Base-by-base conservation (phyloP, 2,113 vertebrate species). In the Acanthisitta chloris region DNA sequence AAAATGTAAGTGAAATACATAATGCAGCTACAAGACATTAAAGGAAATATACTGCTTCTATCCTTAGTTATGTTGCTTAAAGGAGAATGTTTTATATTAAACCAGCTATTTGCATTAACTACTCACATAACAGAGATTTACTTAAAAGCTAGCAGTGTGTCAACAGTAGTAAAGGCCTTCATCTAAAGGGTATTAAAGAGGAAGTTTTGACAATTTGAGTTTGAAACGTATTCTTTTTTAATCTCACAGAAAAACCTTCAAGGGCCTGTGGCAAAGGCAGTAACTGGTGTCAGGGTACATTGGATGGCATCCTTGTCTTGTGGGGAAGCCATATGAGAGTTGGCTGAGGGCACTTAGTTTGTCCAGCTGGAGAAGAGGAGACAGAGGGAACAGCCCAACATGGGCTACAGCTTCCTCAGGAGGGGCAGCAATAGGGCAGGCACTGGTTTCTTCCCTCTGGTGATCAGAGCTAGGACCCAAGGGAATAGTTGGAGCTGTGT, bases 1-100 rank as follows among this genome's bases (percentile, higher is more conserved):
- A 91, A 95, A 92, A 90, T 38, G 20, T 94, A 94, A 94, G 70
- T 43, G 49, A 94, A 94, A 80, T 91, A 66, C 33, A 61, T 74
- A 88, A 92, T 29, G 48, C 40, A 83, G 61, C 51, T 36, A 69
- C 43, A 43, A 61, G 36, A 77, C 42, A 51, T 76, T 86, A 84
- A 94, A 89, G 73, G 73, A 86, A 89, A 95, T 51, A 64, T 6
- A 79, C 14, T 57, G 38, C 48, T 83, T 45, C 12, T 21, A 88
- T 31, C 52, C 61, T 65, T 24, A 51, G 43, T 28, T 36, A 33
- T 4, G n/a, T 42, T 90, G 92, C 84, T 93, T 45, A 58, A 71
- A 81, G 80, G 61, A 85, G 91, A 91, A 71, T 19, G 33, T 16
- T 74, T 74, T 65, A 17, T 33, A 51, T 73, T 66, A 52, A 94